Percentiles rank a stretch among this genome's conserved stretches.
Conservation (phyloP, 2,113 vertebrate genomes). For the Petroica traversi region DNA sequence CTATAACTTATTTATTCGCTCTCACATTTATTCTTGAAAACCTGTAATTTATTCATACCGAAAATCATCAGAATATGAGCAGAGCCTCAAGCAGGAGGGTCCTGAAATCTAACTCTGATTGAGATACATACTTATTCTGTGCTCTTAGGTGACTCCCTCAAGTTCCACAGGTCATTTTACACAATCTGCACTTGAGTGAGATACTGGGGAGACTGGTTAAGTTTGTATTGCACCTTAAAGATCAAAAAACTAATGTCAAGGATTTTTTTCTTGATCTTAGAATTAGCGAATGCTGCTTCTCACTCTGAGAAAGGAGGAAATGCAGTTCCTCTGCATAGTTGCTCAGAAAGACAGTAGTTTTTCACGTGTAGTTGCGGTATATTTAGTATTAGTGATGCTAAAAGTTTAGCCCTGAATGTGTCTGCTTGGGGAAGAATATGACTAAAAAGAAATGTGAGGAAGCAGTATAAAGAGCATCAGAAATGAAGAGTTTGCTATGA, state of each 20-base stretch:
- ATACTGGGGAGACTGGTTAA: not conserved
- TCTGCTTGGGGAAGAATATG: not conserved
- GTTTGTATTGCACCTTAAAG: not conserved
- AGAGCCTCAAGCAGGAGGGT: not conserved
- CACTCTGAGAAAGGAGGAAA: not conserved
- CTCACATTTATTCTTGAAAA: conserved; percentile 15
- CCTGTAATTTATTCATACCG: conserved; percentile 23
- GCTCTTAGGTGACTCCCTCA: not conserved
- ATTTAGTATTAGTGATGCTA: not conserved
- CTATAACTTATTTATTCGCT: conserved; percentile 18
- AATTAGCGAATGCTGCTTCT: not conserved
- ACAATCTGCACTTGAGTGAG: not conserved
- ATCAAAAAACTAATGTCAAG: not conserved
- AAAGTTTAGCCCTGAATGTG: not conserved
- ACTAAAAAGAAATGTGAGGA: not conserved
- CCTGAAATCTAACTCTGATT: not conserved
- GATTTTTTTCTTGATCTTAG: not conserved
- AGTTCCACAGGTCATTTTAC: not conserved
- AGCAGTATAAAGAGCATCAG: not conserved
- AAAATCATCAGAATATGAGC: conserved; percentile 2
- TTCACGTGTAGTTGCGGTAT: too few species aligned
- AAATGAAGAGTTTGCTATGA: not conserved
- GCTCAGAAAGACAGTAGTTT: not conserved
- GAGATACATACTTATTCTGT: not conserved
- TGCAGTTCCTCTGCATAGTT: not conserved